Evolutionary conservation across 2,797 vertebrate species (phyloP).

Genomic region (Florisuga fusca): DNA sequence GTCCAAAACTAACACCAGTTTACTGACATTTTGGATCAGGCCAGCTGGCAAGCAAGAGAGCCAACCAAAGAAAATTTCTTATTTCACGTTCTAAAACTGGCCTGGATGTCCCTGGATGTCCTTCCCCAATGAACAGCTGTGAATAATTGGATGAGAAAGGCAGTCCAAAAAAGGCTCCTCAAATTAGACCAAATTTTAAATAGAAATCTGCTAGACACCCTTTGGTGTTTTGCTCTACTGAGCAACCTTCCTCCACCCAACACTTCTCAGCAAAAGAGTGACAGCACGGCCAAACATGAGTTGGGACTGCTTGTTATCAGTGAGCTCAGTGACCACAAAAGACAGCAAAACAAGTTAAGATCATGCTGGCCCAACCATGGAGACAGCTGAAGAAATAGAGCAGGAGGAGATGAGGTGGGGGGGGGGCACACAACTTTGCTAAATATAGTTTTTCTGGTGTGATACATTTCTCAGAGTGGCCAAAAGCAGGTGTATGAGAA

Average conservation of each 20-base stretch:
- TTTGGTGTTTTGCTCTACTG: neutral
- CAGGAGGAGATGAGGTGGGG: accelerated
- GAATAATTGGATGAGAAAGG: slow-evolving; percentile 35
- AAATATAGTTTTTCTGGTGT: slow-evolving; percentile 69
- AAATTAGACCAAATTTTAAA: slow-evolving; percentile 29
- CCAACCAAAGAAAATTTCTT: slow-evolving; percentile 35
- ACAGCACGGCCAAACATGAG: neutral
- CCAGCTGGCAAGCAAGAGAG: slow-evolving; percentile 29
- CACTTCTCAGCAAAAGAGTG: neutral
- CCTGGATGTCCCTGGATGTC: slow-evolving; percentile 47
- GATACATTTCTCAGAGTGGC: slow-evolving; percentile 48
- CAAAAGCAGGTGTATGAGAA: slow-evolving; percentile 46
- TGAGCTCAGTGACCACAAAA: slow-evolving; percentile 33
- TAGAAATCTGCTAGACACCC: neutral
- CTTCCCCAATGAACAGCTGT: slow-evolving; percentile 41
- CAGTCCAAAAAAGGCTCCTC: slow-evolving; percentile 4
- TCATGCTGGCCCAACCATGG: neutral
- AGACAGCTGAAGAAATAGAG: neutral
- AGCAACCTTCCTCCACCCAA: neutral
- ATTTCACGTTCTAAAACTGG: slow-evolving; percentile 56
- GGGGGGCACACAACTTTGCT: slow-evolving; percentile 27
- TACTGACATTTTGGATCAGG: slow-evolving; percentile 1
- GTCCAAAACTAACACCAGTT: slow-evolving; percentile 31
- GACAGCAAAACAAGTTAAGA: slow-evolving; percentile 13
- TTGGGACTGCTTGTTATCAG: neutral